Evolutionary conservation across 2,797 vertebrate genomes (phyloP).

Genomic region (Sebastes taczanowskii): DNA sequence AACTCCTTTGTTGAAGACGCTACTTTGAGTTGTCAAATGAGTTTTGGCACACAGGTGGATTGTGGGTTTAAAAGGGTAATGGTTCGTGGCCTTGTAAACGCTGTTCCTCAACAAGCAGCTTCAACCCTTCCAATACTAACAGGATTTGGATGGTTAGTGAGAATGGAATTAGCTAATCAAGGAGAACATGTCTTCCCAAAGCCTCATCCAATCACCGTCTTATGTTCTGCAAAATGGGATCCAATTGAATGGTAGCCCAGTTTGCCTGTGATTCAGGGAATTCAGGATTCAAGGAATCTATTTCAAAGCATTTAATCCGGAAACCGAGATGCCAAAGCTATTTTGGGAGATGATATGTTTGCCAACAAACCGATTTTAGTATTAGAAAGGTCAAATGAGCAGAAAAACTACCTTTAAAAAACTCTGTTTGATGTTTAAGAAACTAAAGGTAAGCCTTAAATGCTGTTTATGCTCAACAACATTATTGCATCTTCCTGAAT

Average conservation of each 20-base stretch:
- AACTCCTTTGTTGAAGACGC: not conserved
- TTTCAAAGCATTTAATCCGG: not conserved
- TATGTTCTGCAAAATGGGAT: conserved; percentile 76
- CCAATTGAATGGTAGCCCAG: conserved; percentile 60
- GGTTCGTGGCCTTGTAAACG: not conserved
- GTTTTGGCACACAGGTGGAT: not conserved
- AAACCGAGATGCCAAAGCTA: not conserved
- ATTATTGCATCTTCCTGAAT: not conserved
- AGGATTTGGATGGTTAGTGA: conserved; percentile 75
- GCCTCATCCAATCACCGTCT: conserved; percentile 78
- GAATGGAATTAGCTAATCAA: conserved; percentile 80
- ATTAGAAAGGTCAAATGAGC: not conserved
- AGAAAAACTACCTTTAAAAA: not conserved
- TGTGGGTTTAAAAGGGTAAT: conserved; percentile 9
- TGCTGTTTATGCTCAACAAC: not conserved
- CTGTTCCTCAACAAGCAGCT: conserved; percentile 28
- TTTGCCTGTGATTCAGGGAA: conserved; percentile 29
- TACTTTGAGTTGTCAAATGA: not conserved
- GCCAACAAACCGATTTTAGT: not conserved
- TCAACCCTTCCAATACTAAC: conserved; percentile 60
- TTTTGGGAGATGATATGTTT: not conserved
- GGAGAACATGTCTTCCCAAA: conserved; percentile 79
- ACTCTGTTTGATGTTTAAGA: not conserved
- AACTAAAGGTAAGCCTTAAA: not conserved
- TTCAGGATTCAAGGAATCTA: conserved; percentile 16